phyloP scores from a whole-genome alignment of 2,888 invertebrate genomes.

The Epirrhoe alternata region DNA sequence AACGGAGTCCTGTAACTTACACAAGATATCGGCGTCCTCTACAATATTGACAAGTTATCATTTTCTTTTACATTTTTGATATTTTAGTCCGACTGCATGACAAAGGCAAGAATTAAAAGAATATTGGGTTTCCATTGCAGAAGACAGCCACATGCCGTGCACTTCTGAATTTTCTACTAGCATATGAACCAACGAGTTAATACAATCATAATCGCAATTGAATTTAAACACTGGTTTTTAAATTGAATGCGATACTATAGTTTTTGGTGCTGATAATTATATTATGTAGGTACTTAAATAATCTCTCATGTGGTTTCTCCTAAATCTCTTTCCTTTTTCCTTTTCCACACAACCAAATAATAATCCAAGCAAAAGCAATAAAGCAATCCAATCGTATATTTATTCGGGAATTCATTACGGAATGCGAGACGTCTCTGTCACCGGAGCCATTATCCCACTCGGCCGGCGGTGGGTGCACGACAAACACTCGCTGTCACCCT shows the following conservation, averaged over 20 bases:
- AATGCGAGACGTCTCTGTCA: slow-evolving; percentile 54
- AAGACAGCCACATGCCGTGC: too few species aligned
- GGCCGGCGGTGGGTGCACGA: slow-evolving; percentile 65
- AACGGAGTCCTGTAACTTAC: slow-evolving; percentile 8
- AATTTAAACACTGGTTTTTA: too few species aligned
- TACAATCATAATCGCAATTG: too few species aligned
- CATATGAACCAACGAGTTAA: too few species aligned
- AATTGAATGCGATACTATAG: too few species aligned
- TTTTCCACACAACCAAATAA: slow-evolving; percentile 27
- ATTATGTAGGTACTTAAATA: too few species aligned
- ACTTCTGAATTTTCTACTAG: too few species aligned
- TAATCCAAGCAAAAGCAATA: slow-evolving; percentile 45
- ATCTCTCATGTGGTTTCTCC: too few species aligned
- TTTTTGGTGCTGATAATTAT: too few species aligned
- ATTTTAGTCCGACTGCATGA: too few species aligned
- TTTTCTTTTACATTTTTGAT: slow-evolving; percentile 7
- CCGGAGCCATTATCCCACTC: slow-evolving; percentile 73
- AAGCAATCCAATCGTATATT: slow-evolving; percentile 57
- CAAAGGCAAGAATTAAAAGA: too few species aligned
- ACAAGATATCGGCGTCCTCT: slow-evolving; percentile 16
- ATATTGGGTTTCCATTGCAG: too few species aligned
- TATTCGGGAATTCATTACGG: slow-evolving; percentile 68
- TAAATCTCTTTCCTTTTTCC: neutral
- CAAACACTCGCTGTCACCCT: slow-evolving; percentile 71
- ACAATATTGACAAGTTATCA: slow-evolving; percentile 3